phyloP scores from a whole-genome alignment of 2,888 invertebrate species.

The Chrysolina oricalcia region DNA sequence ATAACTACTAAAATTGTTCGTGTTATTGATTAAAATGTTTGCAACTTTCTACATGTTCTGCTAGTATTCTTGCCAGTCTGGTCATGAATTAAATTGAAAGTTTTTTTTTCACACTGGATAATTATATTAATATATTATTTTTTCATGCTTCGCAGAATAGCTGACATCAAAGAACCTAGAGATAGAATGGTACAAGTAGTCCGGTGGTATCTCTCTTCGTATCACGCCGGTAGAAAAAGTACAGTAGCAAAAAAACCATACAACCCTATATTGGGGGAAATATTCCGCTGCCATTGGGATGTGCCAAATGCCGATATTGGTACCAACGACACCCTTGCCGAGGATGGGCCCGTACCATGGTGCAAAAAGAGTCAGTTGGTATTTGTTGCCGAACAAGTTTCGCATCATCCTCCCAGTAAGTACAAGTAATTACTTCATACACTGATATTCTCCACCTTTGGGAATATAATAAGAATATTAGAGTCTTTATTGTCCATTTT shows the following conservation, averaged over 20 bases:
- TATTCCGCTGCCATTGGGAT: constrained; percentile 93
- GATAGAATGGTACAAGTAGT: constrained; percentile 96
- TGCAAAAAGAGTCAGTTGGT: constrained; percentile 89
- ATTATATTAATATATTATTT: background rate
- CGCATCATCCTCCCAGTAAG: constrained; percentile 97
- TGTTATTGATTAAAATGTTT: too few relatives aligned
- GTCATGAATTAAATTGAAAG: too few relatives aligned
- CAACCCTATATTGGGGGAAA: constrained; percentile 98
- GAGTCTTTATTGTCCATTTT: too few relatives aligned
- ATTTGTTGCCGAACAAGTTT: constrained; percentile 98
- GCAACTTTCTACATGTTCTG: too few relatives aligned
- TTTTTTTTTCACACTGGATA: too few relatives aligned
- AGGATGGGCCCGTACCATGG: constrained; percentile 94
- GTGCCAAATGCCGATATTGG: constrained; percentile 69
- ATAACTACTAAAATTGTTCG: too few relatives aligned
- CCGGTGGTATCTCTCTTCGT: constrained; percentile 98
- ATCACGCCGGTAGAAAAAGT: constrained; percentile 98
- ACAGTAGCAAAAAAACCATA: constrained; percentile 99
- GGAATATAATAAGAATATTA: background rate
- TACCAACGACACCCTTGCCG: constrained; percentile 74
- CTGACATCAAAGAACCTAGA: constrained; percentile 87
- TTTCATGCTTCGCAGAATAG: constrained; percentile 79
- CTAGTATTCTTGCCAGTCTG: too few relatives aligned
- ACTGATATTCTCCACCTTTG: background rate
- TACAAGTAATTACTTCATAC: background rate